phyloP scores from a whole-genome alignment of 2,797 vertebrate species.

The Phoxinus dragarum region DNA sequence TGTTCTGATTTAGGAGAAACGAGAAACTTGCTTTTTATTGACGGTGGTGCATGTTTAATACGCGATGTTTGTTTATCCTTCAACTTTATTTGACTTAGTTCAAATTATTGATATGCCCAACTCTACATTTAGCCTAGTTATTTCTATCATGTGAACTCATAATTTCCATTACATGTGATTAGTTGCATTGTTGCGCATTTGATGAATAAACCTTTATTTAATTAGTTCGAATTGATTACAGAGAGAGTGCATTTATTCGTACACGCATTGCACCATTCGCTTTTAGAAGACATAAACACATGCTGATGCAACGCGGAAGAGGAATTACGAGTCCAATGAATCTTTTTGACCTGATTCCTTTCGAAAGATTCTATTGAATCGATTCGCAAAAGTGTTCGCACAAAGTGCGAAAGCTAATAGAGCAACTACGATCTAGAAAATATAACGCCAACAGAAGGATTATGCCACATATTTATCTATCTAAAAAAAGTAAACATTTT shows the following conservation, averaged over 20 bases:
- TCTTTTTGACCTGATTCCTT: not conserved
- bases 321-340: not conserved
- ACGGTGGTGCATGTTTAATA: not conserved
- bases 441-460: not conserved
- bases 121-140: not conserved
- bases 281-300: not conserved
- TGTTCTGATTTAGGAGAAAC: not conserved
- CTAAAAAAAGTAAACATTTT: not conserved
- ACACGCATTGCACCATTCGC: slow-evolving; percentile 48
- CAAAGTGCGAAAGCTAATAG: too few relatives aligned
- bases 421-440: not conserved
- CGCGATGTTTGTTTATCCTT: too few relatives aligned
- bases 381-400: not conserved
- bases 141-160: too few relatives aligned
- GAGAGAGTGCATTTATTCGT: slow-evolving; percentile 4
- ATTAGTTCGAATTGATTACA: not conserved
- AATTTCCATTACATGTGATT: too few relatives aligned
- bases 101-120: not conserved
- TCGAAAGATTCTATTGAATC: not conserved
- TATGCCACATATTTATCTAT: not conserved
- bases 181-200: not conserved
- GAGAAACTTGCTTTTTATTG: not conserved
- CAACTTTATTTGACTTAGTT: not conserved
- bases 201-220: not conserved
- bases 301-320: slow-evolving; percentile 37